Base-by-base conservation (phyloP, 2,888 invertebrate genomes). In the Stegophylla sp. region DNA sequence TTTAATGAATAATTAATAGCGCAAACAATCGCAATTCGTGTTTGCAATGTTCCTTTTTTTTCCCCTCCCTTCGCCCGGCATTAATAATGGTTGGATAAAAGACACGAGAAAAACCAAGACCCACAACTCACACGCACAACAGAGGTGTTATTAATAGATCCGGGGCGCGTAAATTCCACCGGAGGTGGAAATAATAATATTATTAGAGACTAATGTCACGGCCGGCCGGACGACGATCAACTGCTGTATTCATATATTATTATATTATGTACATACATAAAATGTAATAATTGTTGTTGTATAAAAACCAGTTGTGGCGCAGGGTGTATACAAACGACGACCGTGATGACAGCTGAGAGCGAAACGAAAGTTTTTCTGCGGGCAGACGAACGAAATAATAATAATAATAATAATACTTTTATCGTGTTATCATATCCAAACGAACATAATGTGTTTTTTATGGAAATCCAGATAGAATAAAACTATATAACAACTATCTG, bases 1-100 rank as follows among this genome's bases (percentile, higher is more conserved):
- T 69, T 69, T 79, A 79, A 61, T 71, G 79, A 79, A 79, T 79
- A 79, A 71, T 69, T 77, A 77, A 79, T 69, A 71, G 69, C 69
- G 3, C 23, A 41, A 41, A 75, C 64, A 75, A 64, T 53, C 64
- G 64, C 64, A 23, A 23, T 51, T n/a, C 41, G 26, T 75, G 75
- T 75, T 63, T 1, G 63, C 48, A 34, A 74, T 63, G 9, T 61
- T 20, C 43, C 1, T 59, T 59, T 56, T 43, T 28, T 63, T 12
- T 51, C 64, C 59, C 20, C 15, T 59, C 12, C 34, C 20, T 41
- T 34, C 2, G 7, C n/a, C 28, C 1, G n/a, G 1, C 7, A 20
- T 43, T 43, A 63, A n/a, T 63, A 20, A n/a, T 69, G 48, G 48
- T 28, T 4, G 9, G 48, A n/a, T 41, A 51, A 23, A 75, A 73